A percentile compares a stretch with the other conserved stretches of the same genome.
Evolutionary conservation across 2,113 vertebrate genomes (phyloP).

Genomic region (Ceyx margarethae): DNA sequence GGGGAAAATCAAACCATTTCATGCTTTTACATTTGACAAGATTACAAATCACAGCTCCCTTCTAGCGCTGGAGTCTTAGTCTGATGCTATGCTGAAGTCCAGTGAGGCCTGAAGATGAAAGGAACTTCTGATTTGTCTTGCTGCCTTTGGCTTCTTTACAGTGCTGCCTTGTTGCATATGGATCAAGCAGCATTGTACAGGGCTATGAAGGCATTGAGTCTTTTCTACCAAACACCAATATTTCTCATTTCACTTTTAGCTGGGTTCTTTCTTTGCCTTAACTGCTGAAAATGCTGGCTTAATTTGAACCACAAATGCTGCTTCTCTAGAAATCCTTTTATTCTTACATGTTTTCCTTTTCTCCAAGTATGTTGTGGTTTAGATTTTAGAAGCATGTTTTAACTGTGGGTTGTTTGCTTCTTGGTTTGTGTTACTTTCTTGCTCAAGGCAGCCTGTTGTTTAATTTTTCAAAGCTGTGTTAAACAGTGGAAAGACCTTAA

Average conservation of each 20-base stretch:
- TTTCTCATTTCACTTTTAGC: neutral
- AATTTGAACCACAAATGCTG: neutral
- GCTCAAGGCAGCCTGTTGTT: neutral
- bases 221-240: constrained; percentile 18
- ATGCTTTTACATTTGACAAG: neutral
- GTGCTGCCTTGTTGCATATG: constrained; percentile 99
- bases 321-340: neutral
- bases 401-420: neutral
- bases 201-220: constrained; percentile 87
- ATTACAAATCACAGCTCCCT: neutral
- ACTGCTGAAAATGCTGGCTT: neutral
- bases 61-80: neutral
- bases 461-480: constrained; percentile 1
- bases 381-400: neutral
- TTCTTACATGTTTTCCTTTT: neutral
- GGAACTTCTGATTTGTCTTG: constrained; percentile 47
- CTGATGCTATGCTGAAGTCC: neutral
- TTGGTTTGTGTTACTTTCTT: neutral
- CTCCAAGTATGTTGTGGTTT: neutral
- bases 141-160: constrained; percentile 97
- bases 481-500: constrained; percentile 4
- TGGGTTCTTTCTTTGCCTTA: neutral
- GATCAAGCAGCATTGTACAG: constrained; percentile 97
- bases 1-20: neutral
- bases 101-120: constrained; percentile 1